Conservation (phyloP, 2,888 invertebrate genomes). For the Andrena haemorrhoa region DNA sequence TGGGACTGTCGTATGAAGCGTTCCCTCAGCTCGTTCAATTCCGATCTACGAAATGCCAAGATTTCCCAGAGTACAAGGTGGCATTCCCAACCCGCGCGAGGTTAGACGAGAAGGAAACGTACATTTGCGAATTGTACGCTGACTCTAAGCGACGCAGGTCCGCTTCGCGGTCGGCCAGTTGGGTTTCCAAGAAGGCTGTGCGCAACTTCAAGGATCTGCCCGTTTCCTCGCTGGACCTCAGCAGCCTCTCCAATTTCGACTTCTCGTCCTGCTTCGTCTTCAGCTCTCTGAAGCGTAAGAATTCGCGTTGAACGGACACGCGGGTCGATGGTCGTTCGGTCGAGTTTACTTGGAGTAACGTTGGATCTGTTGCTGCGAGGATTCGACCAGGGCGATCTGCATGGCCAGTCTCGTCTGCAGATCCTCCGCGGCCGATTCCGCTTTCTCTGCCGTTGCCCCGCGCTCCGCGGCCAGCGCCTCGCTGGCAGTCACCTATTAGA, state of each 20-base stretch:
- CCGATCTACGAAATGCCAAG: constrained; percentile 56
- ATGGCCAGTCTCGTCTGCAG: constrained; percentile 72
- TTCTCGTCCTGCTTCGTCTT: constrained; percentile 73
- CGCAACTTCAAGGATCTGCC: constrained; percentile 69
- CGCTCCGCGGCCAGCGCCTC: constrained; percentile 74
- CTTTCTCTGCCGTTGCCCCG: constrained; percentile 68
- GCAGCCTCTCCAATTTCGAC: constrained; percentile 68
- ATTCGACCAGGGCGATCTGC: constrained; percentile 72
- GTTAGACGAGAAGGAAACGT: constrained; percentile 35
- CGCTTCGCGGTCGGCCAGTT: constrained; percentile 75
- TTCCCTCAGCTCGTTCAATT: constrained; percentile 78
- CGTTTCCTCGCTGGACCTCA: constrained; percentile 72
- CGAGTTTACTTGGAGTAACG: constrained; percentile 69
- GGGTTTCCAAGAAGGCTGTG: constrained; percentile 72
- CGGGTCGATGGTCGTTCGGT: too few species aligned
- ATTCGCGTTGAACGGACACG: neutral
- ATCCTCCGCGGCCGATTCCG: constrained; percentile 73
- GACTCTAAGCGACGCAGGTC: constrained; percentile 76
- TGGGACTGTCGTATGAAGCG: constrained; percentile 76
- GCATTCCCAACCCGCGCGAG: neutral
- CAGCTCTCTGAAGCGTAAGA: constrained; percentile 63
- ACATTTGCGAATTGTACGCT: constrained; percentile 77
- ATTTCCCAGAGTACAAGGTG: neutral
- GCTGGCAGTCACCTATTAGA: constrained; percentile 68
- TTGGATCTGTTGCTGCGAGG: constrained; percentile 73